phyloP scores from a whole-genome alignment of 2,888 invertebrate species.

The Cremastinae sp. region DNA sequence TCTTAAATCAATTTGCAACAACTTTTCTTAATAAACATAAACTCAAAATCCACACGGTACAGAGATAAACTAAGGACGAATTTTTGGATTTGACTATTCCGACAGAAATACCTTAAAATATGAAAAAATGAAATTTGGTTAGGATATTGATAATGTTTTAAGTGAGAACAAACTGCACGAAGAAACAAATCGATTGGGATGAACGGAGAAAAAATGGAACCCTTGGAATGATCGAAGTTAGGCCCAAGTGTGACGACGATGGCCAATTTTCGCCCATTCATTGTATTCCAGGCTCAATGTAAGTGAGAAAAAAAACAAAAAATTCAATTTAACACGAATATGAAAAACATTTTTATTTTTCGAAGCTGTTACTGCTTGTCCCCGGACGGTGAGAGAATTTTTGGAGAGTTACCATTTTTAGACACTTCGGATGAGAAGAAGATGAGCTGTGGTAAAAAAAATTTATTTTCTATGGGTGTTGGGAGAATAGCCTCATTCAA shows the following conservation, averaged over 20 bases:
- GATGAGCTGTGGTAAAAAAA: conserved; percentile 84
- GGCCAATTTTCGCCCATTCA: conserved; percentile 83
- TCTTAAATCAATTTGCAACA: too few species aligned
- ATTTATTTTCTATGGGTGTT: neutral
- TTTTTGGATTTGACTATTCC: too few species aligned
- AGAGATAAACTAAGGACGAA: too few species aligned
- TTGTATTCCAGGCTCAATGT: conserved; percentile 87
- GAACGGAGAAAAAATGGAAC: conserved; percentile 79
- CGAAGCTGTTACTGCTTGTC: conserved; percentile 85
- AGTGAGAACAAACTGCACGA: conserved; percentile 75
- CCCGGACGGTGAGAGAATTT: conserved; percentile 84
- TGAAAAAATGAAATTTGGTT: too few species aligned
- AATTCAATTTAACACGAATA: neutral
- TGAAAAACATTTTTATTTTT: conserved; percentile 8
- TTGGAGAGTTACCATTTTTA: conserved; percentile 84
- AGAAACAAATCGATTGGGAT: conserved; percentile 81
- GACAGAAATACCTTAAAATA: too few species aligned
- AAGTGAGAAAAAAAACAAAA: conserved; percentile 73
- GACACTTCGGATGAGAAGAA: conserved; percentile 76
- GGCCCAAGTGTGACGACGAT: conserved; percentile 84
- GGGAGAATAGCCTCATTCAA: too few species aligned
- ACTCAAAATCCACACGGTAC: too few species aligned
- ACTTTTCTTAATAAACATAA: too few species aligned
- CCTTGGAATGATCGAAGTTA: conserved; percentile 82
- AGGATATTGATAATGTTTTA: conserved; percentile 14